Evolutionary conservation across 1,140 invertebrate species (phyloP).

Genomic region (Rhizoglyphus robini): DNA sequence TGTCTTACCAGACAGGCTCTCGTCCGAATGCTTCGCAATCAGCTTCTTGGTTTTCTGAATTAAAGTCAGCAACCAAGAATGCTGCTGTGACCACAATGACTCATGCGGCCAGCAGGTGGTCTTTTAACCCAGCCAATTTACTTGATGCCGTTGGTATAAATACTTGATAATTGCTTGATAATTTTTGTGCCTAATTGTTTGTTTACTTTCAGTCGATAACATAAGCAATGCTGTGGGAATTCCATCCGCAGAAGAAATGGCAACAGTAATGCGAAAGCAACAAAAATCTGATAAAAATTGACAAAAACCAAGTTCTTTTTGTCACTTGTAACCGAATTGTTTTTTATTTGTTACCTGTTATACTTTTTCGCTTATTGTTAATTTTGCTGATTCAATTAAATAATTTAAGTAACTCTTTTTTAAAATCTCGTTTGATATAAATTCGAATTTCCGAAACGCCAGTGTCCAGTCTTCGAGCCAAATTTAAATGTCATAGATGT

Average conservation of each 20-base stretch:
- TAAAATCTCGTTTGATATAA: too few relatives aligned
- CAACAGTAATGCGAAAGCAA: constrained; percentile 10
- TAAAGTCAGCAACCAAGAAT: not conserved
- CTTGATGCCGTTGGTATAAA: constrained; percentile 11
- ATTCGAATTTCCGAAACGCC: too few relatives aligned
- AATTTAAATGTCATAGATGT: too few relatives aligned
- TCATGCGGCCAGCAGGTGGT: constrained; percentile 3
- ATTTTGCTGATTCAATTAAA: too few relatives aligned
- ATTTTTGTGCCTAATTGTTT: not conserved
- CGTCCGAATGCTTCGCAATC: not conserved
- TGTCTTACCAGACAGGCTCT: not conserved
- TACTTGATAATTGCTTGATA: not conserved
- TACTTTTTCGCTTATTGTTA: too few relatives aligned
- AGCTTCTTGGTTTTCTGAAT: not conserved
- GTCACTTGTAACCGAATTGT: too few relatives aligned
- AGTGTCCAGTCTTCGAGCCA: too few relatives aligned
- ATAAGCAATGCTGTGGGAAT: not conserved
- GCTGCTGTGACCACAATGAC: not conserved
- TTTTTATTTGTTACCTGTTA: too few relatives aligned
- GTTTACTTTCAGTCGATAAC: not conserved
- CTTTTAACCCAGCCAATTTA: not conserved
- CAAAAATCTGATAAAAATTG: not conserved
- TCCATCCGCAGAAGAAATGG: constrained; percentile 13
- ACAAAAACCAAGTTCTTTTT: not conserved
- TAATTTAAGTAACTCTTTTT: too few relatives aligned